Conservation (phyloP, 2,888 invertebrate species). For the Phytoseiulus persimilis region DNA sequence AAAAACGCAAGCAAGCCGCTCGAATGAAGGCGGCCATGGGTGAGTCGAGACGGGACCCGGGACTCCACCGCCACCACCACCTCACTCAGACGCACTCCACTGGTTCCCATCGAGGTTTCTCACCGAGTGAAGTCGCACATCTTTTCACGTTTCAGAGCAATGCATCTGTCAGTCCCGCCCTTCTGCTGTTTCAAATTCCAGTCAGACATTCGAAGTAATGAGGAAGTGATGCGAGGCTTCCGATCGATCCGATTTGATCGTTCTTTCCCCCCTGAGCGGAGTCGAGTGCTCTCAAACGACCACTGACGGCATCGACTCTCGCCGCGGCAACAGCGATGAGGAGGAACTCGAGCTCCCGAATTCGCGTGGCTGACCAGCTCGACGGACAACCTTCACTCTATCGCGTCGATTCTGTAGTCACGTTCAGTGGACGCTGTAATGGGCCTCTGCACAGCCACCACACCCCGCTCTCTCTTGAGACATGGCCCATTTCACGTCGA, state of each 20-base stretch:
- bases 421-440: not conserved
- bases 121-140: not conserved
- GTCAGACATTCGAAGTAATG: not conserved
- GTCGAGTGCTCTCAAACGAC: not conserved
- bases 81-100: not conserved
- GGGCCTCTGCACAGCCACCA: not conserved
- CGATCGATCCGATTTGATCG: not conserved
- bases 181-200: not conserved
- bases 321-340: not conserved
- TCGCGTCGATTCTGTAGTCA: not conserved
- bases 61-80: not conserved
- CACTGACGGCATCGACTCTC: not conserved
- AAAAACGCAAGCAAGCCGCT: constrained; percentile 25
- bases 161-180: not conserved
- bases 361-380: not conserved
- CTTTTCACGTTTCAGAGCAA: not conserved
- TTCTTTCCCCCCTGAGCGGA: not conserved
- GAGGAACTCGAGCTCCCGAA: not conserved
- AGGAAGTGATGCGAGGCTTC: not conserved
- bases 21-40: constrained; percentile 36
- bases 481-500: not conserved
- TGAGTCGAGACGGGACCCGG: not conserved
- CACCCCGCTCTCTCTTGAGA: not conserved
- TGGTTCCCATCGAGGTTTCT: not conserved
- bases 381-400: not conserved